Evolutionary conservation across 2,888 invertebrate genomes (phyloP).

Genomic region (Vannuccia rotundouncinata): DNA sequence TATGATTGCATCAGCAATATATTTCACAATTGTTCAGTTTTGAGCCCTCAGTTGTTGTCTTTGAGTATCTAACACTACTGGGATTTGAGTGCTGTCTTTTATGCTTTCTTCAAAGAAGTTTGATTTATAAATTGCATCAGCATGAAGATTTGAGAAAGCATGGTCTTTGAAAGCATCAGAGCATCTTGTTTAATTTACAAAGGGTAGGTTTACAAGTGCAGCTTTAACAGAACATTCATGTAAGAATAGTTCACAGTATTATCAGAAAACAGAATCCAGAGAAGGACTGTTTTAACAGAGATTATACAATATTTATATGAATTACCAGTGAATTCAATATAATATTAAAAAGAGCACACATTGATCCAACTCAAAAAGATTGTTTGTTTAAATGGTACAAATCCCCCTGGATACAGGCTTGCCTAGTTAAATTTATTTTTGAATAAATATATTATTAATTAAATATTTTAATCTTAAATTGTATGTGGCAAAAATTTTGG

Average conservation of each 20-base stretch:
- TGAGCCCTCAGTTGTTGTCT: not conserved
- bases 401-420: no score
- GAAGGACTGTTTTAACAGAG: no score
- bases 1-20: not conserved
- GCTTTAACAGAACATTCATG: slow-evolving; percentile 8
- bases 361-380: no score
- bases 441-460: no score
- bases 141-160: slow-evolving; percentile 11
- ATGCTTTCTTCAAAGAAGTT: not conserved
- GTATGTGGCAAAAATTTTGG: no score
- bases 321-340: no score
- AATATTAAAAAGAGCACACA: no score
- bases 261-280: slow-evolving; percentile 1
- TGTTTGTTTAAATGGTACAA: no score
- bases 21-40: not conserved
- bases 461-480: no score
- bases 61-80: not conserved
- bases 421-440: no score
- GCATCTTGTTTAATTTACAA: slow-evolving; percentile 8
- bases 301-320: no score
- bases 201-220: slow-evolving; percentile 8
- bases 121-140: slow-evolving; percentile 14
- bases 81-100: not conserved
- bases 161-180: slow-evolving; percentile 17
- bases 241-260: slow-evolving; percentile 15